Conservation (phyloP, 2,113 vertebrate genomes). For the Mugil cephalus region DNA sequence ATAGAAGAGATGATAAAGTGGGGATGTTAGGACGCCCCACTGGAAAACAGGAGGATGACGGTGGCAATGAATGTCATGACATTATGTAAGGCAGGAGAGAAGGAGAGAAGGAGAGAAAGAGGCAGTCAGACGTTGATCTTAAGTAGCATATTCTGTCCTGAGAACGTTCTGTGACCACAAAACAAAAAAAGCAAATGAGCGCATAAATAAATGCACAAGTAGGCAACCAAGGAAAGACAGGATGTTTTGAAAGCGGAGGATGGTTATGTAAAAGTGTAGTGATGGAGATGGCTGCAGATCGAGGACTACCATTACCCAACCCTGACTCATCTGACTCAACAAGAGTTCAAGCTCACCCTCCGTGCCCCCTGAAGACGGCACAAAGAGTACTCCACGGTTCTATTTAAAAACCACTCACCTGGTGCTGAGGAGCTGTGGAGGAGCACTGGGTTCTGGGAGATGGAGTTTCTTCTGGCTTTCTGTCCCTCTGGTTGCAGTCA, state of each 20-base stretch:
- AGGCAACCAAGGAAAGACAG: slow-evolving; percentile 10
- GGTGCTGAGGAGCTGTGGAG: slow-evolving; percentile 61
- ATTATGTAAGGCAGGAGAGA: neutral
- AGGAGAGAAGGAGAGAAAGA: neutral
- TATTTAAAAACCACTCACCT: slow-evolving; percentile 78
- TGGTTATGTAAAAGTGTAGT: slow-evolving; percentile 58
- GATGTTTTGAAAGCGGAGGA: slow-evolving; percentile 36
- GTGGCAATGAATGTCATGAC: neutral
- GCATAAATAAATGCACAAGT: slow-evolving; percentile 43
- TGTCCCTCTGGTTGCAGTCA: slow-evolving; percentile 87
- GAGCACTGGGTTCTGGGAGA: slow-evolving; percentile 79
- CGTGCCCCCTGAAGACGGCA: neutral
- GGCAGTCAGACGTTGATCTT: slow-evolving; percentile 14
- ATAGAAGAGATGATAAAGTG: neutral
- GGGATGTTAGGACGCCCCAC: neutral
- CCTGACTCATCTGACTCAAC: slow-evolving; percentile 27
- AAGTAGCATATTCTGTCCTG: slow-evolving; percentile 23
- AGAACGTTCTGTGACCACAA: slow-evolving; percentile 47
- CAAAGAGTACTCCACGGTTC: neutral
- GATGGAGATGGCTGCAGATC: slow-evolving; percentile 17
- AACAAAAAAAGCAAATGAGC: slow-evolving; percentile 36
- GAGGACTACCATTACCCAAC: slow-evolving; percentile 30
- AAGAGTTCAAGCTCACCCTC: neutral
- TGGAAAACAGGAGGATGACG: neutral
- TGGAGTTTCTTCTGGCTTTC: slow-evolving; percentile 61